Evolutionary conservation across 2,888 invertebrate species (phyloP), one percentile per base, ranked within the genome.

Genomic region (Drosophila ezoana): DNA sequence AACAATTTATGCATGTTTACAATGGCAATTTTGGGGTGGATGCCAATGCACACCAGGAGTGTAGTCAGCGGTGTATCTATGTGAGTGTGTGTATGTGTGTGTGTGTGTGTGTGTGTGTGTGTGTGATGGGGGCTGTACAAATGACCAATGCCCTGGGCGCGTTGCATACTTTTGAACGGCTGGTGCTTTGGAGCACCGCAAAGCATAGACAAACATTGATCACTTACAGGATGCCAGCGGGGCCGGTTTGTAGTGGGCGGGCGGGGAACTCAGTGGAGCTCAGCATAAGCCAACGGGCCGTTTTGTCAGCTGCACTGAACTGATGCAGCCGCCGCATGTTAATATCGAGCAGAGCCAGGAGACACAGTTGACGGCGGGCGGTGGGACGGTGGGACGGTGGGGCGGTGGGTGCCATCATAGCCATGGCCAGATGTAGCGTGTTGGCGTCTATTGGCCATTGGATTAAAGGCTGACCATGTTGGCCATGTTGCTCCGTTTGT

Each of bases 1-100:
- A 85, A 85, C 84, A 85, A 85, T 88, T 85, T 85, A 85, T 85
- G 84, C 84, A 72, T 85, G 84, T 85, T 85, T 88, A 86, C 88
- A 86, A 77, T 76, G 80, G 73, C 72, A 76, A 80, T 83, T 86
- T 78, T 33, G 51, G 41, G 49, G 23, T 35, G 57, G 45, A 28
- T 28, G 28, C 28, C 6, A 28, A 6, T 28, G 28, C 28, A 28
- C 28, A 28, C 23, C 28, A 8, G 8, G 8, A 28, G 8, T 28
- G 28, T 2, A 8, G 8, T 28, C 8, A 28, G 28, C 8, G 28
- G 28, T 8, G 8, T 28, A 28, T 28, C 8, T 8, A 1, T 8
- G 28, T 28, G 8, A 28, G 28, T 11, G 6, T 51, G 8, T 43
- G 37, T 3, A 0, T 14, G 14, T 16, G n/a, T 20, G 18, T 23